A percentile compares a stretch with the other conserved stretches of the same genome.
These are phyloP conservation scores for Hirtodrosophila duncani DNA, from an alignment of 2,888 invertebrate species.

Conservation along the genomic window DNA sequence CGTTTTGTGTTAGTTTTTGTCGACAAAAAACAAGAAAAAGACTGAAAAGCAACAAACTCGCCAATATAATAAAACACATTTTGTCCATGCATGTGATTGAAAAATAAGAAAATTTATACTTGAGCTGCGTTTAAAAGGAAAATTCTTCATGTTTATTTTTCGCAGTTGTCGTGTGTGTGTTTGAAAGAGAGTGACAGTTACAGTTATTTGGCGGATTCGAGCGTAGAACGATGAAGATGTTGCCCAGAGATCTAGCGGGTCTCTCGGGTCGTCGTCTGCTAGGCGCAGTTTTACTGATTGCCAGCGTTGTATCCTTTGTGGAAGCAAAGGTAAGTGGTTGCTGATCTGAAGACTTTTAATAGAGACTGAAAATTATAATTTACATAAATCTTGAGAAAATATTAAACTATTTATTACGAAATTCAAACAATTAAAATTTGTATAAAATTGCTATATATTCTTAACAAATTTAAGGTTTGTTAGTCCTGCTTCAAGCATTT, in stretches of 20 bases:
- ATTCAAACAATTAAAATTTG: no score
- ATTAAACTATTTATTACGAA: background rate
- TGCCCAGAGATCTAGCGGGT: constrained; percentile 76
- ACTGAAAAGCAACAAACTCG: constrained; percentile 2
- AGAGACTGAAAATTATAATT: no score
- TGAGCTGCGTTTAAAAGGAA: background rate
- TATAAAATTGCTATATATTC: background rate
- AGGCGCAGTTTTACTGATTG: constrained; percentile 63
- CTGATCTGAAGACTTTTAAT: background rate
- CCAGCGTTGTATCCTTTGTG: constrained; percentile 64
- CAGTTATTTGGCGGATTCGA: constrained; percentile 31
- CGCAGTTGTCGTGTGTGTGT: constrained; percentile 68
- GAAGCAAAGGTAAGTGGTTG: constrained; percentile 76
- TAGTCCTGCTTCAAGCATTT: no score
- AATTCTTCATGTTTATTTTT: constrained; percentile 40
- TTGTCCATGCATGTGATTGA: no score
- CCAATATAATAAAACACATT: background rate
- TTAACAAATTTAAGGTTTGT: background rate
- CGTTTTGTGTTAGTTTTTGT: constrained; percentile 47
- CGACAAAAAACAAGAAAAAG: background rate
- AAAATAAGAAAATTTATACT: background rate
- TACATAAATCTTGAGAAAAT: background rate
- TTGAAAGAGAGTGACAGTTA: constrained; percentile 40
- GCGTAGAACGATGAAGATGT: constrained; percentile 62
- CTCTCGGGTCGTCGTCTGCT: constrained; percentile 77